These are phyloP conservation scores for Aethina tumida DNA, from an alignment of 1,140 invertebrate species.

Conservation along the genomic window DNA sequence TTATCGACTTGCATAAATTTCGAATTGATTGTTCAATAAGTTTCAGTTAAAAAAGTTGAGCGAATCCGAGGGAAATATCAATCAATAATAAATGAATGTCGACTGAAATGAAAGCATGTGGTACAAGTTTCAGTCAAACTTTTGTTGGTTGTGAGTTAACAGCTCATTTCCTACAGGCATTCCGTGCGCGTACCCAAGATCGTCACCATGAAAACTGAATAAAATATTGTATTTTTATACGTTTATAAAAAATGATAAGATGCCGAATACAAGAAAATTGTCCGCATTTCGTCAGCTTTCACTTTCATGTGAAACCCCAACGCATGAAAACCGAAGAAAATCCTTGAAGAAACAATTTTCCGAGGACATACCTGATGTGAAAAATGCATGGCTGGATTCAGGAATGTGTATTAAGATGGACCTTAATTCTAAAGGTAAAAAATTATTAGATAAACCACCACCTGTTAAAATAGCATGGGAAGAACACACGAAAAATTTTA, in stretches of 20 bases:
- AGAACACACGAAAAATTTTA: slow-evolving; percentile 9
- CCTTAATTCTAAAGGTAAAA: slow-evolving; percentile 17
- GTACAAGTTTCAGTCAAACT: slow-evolving; percentile 29
- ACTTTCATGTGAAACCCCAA: slow-evolving; percentile 23
- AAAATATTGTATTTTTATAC: slow-evolving; percentile 4
- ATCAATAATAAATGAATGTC: slow-evolving; percentile 13
- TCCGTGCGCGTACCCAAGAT: slow-evolving; percentile 13
- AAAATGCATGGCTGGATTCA: slow-evolving; percentile 13
- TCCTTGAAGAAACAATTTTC: slow-evolving; percentile 29
- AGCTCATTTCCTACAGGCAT: slow-evolving; percentile 14
- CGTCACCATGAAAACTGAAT: slow-evolving; percentile 6
- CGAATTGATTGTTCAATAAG: too few species aligned
- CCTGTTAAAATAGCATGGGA: slow-evolving; percentile 30
- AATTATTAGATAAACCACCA: slow-evolving; percentile 15
- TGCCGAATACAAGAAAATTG: slow-evolving; percentile 18
- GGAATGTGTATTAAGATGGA: slow-evolving; percentile 16
- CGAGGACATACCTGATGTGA: slow-evolving; percentile 23
- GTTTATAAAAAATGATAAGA: slow-evolving; percentile 7
- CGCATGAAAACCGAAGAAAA: slow-evolving; percentile 11
- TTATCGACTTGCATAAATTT: too few species aligned
- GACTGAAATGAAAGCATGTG: slow-evolving; percentile 27
- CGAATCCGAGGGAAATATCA: too few species aligned
- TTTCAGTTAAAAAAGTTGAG: too few species aligned
- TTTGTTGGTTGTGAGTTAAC: slow-evolving; percentile 24
- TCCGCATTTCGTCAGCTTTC: slow-evolving; percentile 28